A percentile compares a stretch with the other conserved stretches of the same genome.
Conservation (phyloP, 1,140 invertebrate genomes). For the Pemphigus obesinymphae region DNA sequence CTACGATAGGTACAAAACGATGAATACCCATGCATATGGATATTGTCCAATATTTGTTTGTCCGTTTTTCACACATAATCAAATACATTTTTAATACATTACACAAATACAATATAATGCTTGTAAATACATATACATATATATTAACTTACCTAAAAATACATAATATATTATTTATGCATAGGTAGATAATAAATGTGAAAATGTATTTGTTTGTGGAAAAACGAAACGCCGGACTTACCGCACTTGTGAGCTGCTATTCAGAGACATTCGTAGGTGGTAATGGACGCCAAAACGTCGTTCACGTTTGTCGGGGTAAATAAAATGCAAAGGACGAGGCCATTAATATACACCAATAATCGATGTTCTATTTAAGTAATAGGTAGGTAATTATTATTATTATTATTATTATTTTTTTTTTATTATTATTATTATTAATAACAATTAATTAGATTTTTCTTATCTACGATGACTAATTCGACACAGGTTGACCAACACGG, state of each 20-base stretch:
- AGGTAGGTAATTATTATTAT: not conserved
- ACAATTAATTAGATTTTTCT: conserved; percentile 33
- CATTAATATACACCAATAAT: conserved; percentile 24
- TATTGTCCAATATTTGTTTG: too few species aligned
- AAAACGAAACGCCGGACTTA: conserved; percentile 8
- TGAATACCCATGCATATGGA: not conserved
- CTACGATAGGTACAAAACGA: not conserved
- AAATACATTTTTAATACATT: too few species aligned
- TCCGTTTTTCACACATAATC: too few species aligned
- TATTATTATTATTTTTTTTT: conserved; percentile 11
- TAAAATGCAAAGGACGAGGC: conserved; percentile 21
- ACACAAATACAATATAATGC: not conserved
- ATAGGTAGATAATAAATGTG: too few species aligned
- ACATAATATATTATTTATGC: not conserved
- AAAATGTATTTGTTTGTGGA: too few species aligned
- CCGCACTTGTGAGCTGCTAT: not conserved
- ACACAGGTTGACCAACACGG: not conserved
- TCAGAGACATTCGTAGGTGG: conserved; percentile 4
- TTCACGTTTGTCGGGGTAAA: conserved; percentile 10
- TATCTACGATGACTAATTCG: conserved; percentile 22
- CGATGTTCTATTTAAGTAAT: conserved; percentile 29
- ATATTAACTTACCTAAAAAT: too few species aligned
- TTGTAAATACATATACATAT: not conserved
- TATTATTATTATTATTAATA: conserved; percentile 38
- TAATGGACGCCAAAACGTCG: not conserved